These are phyloP conservation scores for Microchrysa polita DNA, from an alignment of 2,888 invertebrate species.

Conservation along the genomic window DNA sequence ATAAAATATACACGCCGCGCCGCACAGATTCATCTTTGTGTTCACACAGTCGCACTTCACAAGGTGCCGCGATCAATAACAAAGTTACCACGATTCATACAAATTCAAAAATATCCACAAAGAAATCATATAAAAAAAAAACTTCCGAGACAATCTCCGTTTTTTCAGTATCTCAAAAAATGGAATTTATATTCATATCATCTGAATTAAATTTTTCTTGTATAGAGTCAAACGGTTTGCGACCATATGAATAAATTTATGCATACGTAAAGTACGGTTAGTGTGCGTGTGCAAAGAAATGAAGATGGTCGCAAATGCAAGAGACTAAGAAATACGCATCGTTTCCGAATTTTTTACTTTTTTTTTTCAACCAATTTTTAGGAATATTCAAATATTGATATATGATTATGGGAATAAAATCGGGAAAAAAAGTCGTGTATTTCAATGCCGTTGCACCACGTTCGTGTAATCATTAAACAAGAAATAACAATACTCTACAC, in stretches of 20 bases:
- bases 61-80: conserved; percentile 35
- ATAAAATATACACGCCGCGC: no score
- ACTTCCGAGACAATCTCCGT: background rate
- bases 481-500: no score
- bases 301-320: background rate
- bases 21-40: conserved; percentile 18
- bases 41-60: conserved; percentile 19
- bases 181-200: conserved; percentile 45
- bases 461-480: no score
- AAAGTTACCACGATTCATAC: background rate
- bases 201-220: conserved; percentile 40
- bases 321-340: conserved; percentile 29
- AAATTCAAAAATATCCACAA: conserved; percentile 20
- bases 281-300: background rate
- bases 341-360: no score
- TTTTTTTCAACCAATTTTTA: background rate
- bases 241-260: conserved; percentile 44
- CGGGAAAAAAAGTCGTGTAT: conserved; percentile 10
- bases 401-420: conserved; percentile 41
- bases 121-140: conserved; percentile 10
- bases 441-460: no score
- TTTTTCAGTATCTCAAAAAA: conserved; percentile 39
- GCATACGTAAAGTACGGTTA: background rate
- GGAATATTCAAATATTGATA: conserved; percentile 28
- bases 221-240: conserved; percentile 42